Evolutionary conservation across 1,140 invertebrate species (phyloP).

Genomic region (Halesus radiatus): DNA sequence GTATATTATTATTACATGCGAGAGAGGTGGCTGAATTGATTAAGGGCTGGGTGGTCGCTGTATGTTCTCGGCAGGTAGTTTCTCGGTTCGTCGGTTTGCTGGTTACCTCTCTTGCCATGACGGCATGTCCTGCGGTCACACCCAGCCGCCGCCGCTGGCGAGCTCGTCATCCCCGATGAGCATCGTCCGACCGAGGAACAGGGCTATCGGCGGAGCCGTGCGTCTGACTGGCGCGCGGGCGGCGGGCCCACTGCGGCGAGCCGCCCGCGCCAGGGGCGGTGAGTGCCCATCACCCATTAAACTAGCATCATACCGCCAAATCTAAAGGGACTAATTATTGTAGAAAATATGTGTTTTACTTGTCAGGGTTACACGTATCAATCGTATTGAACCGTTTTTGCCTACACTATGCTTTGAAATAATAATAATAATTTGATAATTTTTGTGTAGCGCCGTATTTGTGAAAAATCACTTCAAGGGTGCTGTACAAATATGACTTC

Average conservation of each 20-base stretch:
- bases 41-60: no score
- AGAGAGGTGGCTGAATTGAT: no score
- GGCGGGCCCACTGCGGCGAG: conserved; percentile 65
- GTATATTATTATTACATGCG: no score
- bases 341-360: no score
- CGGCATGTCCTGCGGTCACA: conserved; percentile 70
- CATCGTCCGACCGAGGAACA: conserved; percentile 46
- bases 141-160: conserved; percentile 60
- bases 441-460: no score
- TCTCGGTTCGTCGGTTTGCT: conserved; percentile 43
- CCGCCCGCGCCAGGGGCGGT: conserved; percentile 18
- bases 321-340: no score
- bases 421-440: no score
- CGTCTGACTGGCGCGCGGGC: conserved; percentile 63
- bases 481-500: no score
- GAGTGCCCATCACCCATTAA: background rate
- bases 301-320: background rate
- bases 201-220: conserved; percentile 42
- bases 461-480: no score
- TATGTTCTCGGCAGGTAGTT: background rate
- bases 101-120: conserved; percentile 71
- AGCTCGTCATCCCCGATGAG: conserved; percentile 52
- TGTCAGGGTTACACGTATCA: no score
- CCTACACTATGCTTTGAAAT: no score
- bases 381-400: no score